Percentiles rank a stretch among this genome's conserved stretches.
Conservation (phyloP, 2,888 invertebrate species). For the Polyploca ridens region DNA sequence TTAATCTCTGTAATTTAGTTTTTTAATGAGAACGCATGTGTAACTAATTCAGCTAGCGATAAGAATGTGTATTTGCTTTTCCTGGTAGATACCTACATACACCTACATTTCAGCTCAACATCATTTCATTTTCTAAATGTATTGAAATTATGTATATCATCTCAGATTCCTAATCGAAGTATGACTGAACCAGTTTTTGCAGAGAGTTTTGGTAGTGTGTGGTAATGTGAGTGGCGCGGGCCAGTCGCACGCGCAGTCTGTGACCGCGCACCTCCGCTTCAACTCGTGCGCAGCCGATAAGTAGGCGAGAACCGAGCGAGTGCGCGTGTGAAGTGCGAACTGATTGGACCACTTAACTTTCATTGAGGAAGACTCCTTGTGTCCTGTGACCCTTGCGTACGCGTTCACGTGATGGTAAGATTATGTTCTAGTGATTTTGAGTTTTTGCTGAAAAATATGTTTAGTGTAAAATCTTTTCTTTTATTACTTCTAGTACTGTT, state of each 20-base stretch:
- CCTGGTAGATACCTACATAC: neutral
- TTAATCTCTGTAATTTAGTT: no score
- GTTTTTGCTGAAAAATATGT: neutral
- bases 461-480: neutral
- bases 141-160: neutral
- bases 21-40: no score
- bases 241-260: slow-evolving; percentile 53
- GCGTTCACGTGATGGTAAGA: slow-evolving; percentile 62
- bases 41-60: no score
- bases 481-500: no score
- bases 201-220: slow-evolving; percentile 10
- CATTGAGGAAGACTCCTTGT: slow-evolving; percentile 51
- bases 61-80: neutral
- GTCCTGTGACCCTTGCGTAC: slow-evolving; percentile 49
- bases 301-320: slow-evolving; percentile 17
- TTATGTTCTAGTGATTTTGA: neutral
- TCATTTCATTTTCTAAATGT: neutral
- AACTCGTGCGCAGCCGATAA: slow-evolving; percentile 53
- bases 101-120: neutral
- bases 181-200: slow-evolving; percentile 6
- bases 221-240: neutral
- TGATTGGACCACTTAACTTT: slow-evolving; percentile 72
- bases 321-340: slow-evolving; percentile 56
- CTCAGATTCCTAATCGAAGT: neutral
- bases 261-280: slow-evolving; percentile 52